phyloP scores from a whole-genome alignment of 2,888 invertebrate species.

The Geotrupes spiniger region DNA sequence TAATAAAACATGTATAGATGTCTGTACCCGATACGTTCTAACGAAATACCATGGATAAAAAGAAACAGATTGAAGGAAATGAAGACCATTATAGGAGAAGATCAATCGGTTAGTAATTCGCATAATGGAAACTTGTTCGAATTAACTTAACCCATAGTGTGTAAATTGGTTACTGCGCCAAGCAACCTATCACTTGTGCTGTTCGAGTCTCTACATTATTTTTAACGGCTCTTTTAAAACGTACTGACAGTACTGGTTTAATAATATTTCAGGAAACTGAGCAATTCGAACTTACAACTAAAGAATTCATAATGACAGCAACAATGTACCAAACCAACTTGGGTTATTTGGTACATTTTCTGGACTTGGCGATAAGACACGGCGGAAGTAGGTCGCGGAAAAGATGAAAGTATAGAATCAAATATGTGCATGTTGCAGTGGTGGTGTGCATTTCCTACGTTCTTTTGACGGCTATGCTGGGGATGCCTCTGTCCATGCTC shows the following conservation, averaged over 20 bases:
- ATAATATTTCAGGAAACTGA: neutral
- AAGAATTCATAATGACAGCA: conserved; percentile 6
- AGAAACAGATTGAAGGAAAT: neutral
- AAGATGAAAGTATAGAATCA: no score
- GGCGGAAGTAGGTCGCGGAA: conserved; percentile 8
- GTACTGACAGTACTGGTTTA: neutral
- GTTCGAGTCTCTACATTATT: no score
- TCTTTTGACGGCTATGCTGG: neutral
- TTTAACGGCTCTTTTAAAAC: no score
- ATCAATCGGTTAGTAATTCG: neutral
- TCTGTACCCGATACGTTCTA: neutral
- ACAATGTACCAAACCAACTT: conserved; percentile 5
- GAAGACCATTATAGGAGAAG: conserved; percentile 1
- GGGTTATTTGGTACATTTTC: neutral
- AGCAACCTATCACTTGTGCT: no score
- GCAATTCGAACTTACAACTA: conserved; percentile 1
- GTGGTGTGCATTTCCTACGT: conserved; percentile 3
- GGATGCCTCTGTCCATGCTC: conserved; percentile 8
- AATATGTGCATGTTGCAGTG: neutral
- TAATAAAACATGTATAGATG: neutral
- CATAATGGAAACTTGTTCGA: no score
- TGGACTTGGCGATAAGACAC: conserved; percentile 2
- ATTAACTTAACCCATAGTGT: no score
- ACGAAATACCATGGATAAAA: conserved; percentile 1
- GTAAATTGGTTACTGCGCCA: no score